Conservation (phyloP, 1,140 invertebrate genomes). For the Temnothorax nylanderi region DNA sequence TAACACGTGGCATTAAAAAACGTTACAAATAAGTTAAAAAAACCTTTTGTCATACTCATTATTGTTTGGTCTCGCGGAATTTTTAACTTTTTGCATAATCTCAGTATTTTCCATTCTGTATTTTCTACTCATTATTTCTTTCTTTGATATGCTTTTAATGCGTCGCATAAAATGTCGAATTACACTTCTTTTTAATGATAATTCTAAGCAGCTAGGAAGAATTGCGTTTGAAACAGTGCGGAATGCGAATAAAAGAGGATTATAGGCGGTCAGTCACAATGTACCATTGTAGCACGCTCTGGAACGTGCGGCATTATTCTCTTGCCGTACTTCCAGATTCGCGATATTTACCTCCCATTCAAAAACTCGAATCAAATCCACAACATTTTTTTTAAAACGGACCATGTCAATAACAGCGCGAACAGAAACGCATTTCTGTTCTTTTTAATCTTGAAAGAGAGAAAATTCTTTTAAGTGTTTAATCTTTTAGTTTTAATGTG, state of each 20-base stretch:
- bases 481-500: not conserved
- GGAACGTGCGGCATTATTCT: conserved; percentile 1
- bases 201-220: not conserved
- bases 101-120: not conserved
- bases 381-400: not conserved
- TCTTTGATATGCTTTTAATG: not conserved
- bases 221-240: not conserved
- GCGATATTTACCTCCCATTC: not conserved
- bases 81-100: not conserved
- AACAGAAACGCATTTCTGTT: not conserved
- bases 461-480: not conserved
- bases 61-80: not conserved
- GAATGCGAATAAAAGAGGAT: not conserved
- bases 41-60: not conserved
- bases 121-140: not conserved
- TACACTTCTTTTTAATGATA: not conserved
- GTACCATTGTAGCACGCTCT: not conserved
- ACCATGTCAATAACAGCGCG: not conserved
- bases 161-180: not conserved
- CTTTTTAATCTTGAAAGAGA: not conserved
- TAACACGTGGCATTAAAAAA: not conserved
- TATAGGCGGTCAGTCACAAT: not conserved
- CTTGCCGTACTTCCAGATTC: not conserved
- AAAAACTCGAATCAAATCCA: not conserved
- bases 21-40: not conserved